Conservation (phyloP, 2,888 invertebrate genomes). For the Thecocarcelia acutangulata region DNA sequence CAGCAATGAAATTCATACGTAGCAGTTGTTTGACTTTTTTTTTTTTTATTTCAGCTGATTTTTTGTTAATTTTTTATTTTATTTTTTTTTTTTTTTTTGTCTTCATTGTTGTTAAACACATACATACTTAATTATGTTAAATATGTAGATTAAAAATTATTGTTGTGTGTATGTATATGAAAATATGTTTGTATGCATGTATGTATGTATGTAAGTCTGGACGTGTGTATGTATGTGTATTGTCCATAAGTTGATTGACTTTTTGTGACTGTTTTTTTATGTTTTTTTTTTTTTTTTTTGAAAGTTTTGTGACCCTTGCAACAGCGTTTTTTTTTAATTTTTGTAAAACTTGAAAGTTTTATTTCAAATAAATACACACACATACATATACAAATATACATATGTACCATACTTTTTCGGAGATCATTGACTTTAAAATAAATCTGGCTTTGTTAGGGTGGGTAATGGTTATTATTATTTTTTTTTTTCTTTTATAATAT, state of each 20-base stretch:
- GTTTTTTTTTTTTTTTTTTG: slow-evolving; percentile 41
- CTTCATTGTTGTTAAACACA: slow-evolving; percentile 32
- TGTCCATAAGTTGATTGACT: slow-evolving; percentile 65
- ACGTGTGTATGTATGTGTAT: not conserved
- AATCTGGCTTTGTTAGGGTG: slow-evolving; percentile 78
- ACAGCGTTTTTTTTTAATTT: slow-evolving; percentile 53
- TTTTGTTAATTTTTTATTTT: slow-evolving; percentile 28
- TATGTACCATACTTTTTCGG: slow-evolving; percentile 36
- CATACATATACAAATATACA: no score
- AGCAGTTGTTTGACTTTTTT: slow-evolving; percentile 19
- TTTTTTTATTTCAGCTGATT: slow-evolving; percentile 44
- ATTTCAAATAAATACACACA: not conserved
- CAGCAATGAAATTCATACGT: slow-evolving; percentile 10
- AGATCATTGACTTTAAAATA: slow-evolving; percentile 76
- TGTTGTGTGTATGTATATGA: not conserved
- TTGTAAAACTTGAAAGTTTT: slow-evolving; percentile 65
- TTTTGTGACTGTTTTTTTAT: slow-evolving; percentile 47
- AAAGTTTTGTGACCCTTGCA: slow-evolving; percentile 68
- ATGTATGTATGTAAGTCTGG: not conserved
- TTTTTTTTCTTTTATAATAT: slow-evolving; percentile 30
- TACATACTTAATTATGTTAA: slow-evolving; percentile 49
- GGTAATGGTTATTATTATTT: slow-evolving; percentile 75
- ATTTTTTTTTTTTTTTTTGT: no score
- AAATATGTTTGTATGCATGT: not conserved
- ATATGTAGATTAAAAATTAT: slow-evolving; percentile 45